These are phyloP conservation scores for Silurus lanzhouensis DNA, from an alignment of 2,797 vertebrate genomes.

Conservation along the genomic window DNA sequence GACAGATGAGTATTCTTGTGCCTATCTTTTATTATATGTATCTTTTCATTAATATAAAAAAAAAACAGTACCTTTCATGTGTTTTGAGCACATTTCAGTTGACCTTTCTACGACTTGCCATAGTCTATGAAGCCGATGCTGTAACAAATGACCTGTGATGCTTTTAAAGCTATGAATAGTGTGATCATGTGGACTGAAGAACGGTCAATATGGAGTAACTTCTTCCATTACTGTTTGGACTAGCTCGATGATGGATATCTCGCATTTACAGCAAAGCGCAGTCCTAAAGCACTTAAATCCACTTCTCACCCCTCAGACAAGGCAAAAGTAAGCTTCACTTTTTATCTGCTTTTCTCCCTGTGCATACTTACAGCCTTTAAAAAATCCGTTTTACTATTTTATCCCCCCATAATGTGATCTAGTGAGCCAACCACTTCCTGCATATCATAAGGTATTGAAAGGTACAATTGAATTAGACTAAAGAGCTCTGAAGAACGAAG, in stretches of 20 bases:
- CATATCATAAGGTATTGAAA: constrained; percentile 79
- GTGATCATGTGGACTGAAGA: constrained; percentile 48
- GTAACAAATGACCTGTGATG: constrained; percentile 38
- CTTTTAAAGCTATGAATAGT: constrained; percentile 54
- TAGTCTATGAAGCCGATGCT: constrained; percentile 1
- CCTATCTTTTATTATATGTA: too few relatives aligned
- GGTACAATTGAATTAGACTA: constrained; percentile 81
- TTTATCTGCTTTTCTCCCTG: constrained; percentile 76
- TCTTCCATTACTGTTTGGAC: constrained; percentile 59
- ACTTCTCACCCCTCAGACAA: constrained; percentile 64
- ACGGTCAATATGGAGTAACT: constrained; percentile 56
- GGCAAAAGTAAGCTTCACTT: constrained; percentile 70
- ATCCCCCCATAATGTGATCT: constrained; percentile 75
- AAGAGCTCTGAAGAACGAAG: constrained; percentile 77
- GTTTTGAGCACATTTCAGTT: background rate
- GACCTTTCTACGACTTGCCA: background rate
- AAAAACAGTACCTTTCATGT: background rate
- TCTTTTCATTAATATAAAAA: too few relatives aligned
- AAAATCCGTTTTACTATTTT: constrained; percentile 73
- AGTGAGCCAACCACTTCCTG: constrained; percentile 73
- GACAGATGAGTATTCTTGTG: background rate
- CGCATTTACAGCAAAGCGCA: constrained; percentile 54
- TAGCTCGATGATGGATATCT: constrained; percentile 57
- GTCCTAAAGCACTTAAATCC: constrained; percentile 65
- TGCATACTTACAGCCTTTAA: constrained; percentile 72